Evolutionary conservation across 1,140 invertebrate species (phyloP).

Genomic region (Drosophila biarmipes): DNA sequence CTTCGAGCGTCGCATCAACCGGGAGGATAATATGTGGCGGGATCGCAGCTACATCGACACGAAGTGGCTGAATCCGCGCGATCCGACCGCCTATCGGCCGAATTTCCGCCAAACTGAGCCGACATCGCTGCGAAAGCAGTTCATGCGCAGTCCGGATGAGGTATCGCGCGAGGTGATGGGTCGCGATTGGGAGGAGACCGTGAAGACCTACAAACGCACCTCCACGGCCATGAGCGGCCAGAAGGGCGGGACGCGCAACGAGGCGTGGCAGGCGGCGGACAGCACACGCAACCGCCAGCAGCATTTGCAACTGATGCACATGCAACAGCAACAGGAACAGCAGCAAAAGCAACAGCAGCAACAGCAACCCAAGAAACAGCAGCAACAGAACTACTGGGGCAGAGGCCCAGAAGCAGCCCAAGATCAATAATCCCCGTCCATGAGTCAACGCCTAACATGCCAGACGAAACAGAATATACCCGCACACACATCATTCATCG

Average conservation of each 20-base stretch:
- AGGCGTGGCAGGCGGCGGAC: not conserved
- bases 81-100: slow-evolving; percentile 40
- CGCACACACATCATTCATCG: not conserved
- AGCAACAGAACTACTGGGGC: not conserved
- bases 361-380: not conserved
- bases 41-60: slow-evolving; percentile 27
- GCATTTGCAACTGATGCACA: not conserved
- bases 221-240: not conserved
- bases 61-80: slow-evolving; percentile 47
- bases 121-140: slow-evolving; percentile 26
- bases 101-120: slow-evolving; percentile 58
- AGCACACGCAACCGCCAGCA: not conserved
- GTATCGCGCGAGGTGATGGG: slow-evolving; percentile 42
- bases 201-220: slow-evolving; percentile 11
- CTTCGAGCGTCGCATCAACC: slow-evolving; percentile 17
- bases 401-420: not conserved
- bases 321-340: not conserved
- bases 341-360: not conserved
- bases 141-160: slow-evolving; percentile 70
- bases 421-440: not conserved
- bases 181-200: slow-evolving; percentile 45
- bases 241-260: not conserved
- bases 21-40: slow-evolving; percentile 66
- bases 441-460: not conserved
- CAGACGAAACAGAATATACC: not conserved